Evolutionary conservation across 2,797 vertebrate genomes (phyloP).

Genomic region (Notolabrus celidotus): DNA sequence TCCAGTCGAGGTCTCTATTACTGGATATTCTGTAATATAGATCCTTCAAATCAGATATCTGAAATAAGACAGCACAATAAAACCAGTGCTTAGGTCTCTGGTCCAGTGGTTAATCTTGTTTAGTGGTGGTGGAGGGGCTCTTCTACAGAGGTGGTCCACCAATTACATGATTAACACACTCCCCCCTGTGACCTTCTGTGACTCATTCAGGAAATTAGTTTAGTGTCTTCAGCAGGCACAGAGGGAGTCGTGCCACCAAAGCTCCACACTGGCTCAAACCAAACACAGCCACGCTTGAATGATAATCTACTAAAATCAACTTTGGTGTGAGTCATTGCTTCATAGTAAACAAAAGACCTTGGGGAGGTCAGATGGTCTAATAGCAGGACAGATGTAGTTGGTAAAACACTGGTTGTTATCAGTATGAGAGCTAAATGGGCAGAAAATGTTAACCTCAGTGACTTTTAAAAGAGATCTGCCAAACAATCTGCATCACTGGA

Average conservation of each 20-base stretch:
- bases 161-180: constrained; percentile 73
- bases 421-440: neutral
- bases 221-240: constrained; percentile 49
- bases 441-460: neutral
- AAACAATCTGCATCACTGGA: neutral
- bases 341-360: constrained; percentile 9
- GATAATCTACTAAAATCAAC: constrained; percentile 51
- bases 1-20: constrained; percentile 23
- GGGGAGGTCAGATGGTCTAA: constrained; percentile 4
- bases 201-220: constrained; percentile 69
- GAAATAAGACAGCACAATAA: constrained; percentile 23
- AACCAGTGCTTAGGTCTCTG: constrained; percentile 17
- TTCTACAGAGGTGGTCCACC: constrained; percentile 57
- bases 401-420: neutral
- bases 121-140: constrained; percentile 23
- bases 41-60: constrained; percentile 24
- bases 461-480: constrained; percentile 13
- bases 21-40: constrained; percentile 10
- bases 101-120: constrained; percentile 53
- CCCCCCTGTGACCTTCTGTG: constrained; percentile 51
- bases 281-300: constrained; percentile 36
- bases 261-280: constrained; percentile 25
- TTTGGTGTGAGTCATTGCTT: constrained; percentile 29
- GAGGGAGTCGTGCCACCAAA: neutral
- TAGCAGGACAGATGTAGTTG: neutral